These are phyloP conservation scores for Agelaius phoeniceus DNA, from an alignment of 2,113 vertebrate species.

Conservation along the genomic window DNA sequence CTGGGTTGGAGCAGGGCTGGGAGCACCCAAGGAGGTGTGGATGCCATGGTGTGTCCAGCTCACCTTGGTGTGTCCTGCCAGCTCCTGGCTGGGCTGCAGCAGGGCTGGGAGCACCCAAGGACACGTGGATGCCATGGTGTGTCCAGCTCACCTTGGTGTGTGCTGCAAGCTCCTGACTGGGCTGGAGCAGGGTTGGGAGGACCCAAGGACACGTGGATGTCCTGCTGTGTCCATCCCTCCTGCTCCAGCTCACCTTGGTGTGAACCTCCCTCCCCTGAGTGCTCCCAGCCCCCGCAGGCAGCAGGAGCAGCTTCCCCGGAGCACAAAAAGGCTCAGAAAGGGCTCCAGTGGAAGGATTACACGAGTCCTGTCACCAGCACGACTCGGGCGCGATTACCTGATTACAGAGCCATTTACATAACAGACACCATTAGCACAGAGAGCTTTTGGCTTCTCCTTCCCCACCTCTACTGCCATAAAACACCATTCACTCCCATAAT, in stretches of 20 bases:
- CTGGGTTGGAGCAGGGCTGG: too few species aligned
- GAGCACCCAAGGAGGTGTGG: too few species aligned
- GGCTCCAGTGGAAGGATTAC: not conserved
- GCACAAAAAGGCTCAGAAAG: not conserved
- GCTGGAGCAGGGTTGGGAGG: too few species aligned
- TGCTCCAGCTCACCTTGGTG: fast-evolving
- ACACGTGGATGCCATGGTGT: too few species aligned
- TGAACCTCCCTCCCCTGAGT: fast-evolving
- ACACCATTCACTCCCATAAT: not conserved
- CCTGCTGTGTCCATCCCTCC: too few species aligned
- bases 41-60: too few species aligned
- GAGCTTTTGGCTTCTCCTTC: not conserved
- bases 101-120: too few species aligned
- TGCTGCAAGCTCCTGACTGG: not conserved
- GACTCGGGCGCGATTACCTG: not conserved
- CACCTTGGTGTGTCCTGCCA: not conserved
- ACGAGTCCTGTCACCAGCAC: fast-evolving
- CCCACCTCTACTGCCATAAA: not conserved
- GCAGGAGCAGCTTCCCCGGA: not conserved
- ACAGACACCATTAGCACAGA: not conserved
- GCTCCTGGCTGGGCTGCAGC: not conserved
- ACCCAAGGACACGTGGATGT: too few species aligned
- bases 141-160: too few species aligned
- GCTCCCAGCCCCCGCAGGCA: not conserved
- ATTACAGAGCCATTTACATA: not conserved